Conservation (phyloP, 2,888 invertebrate genomes). For the Frankliniella intonsa region DNA sequence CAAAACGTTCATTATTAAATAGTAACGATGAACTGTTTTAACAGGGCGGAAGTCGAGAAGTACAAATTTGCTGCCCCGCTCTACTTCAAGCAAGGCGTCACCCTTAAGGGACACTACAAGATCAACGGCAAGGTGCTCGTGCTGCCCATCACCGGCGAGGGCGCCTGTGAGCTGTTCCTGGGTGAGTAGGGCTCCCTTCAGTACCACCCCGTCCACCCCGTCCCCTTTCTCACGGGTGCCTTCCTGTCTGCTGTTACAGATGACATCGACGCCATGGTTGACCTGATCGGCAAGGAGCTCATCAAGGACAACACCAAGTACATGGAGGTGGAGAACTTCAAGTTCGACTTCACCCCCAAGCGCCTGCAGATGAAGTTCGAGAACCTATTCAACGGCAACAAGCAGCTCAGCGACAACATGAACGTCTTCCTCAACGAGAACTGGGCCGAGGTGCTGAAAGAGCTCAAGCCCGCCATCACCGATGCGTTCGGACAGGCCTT, state of each 20-base stretch:
- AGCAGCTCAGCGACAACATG: conserved; percentile 30
- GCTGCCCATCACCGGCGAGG: conserved; percentile 41
- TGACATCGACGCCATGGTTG: conserved; percentile 29
- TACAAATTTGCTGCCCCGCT: conserved; percentile 46
- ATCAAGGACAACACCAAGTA: conserved; percentile 30
- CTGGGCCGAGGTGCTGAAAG: conserved; percentile 31
- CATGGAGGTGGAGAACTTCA: conserved; percentile 30
- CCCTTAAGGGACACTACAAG: conserved; percentile 53
- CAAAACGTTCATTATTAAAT: neutral
- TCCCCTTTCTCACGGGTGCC: neutral
- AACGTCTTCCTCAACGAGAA: conserved; percentile 33
- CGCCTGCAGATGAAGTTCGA: conserved; percentile 32
- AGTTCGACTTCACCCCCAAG: conserved; percentile 31
- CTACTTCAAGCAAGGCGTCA: conserved; percentile 54
- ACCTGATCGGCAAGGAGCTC: conserved; percentile 28
- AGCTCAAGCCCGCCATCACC: conserved; percentile 30
- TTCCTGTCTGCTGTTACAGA: conserved; percentile 5
- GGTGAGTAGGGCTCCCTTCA: conserved; percentile 26
- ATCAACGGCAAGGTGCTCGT: conserved; percentile 40
- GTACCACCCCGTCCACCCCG: conserved; percentile 25
- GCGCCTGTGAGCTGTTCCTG: conserved; percentile 37
- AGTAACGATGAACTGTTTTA: neutral
- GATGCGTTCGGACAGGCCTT: neutral
- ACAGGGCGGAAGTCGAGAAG: conserved; percentile 35
- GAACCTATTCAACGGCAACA: conserved; percentile 34